phyloP scores from a whole-genome alignment of 2,113 vertebrate genomes.

The Motacilla alba region DNA sequence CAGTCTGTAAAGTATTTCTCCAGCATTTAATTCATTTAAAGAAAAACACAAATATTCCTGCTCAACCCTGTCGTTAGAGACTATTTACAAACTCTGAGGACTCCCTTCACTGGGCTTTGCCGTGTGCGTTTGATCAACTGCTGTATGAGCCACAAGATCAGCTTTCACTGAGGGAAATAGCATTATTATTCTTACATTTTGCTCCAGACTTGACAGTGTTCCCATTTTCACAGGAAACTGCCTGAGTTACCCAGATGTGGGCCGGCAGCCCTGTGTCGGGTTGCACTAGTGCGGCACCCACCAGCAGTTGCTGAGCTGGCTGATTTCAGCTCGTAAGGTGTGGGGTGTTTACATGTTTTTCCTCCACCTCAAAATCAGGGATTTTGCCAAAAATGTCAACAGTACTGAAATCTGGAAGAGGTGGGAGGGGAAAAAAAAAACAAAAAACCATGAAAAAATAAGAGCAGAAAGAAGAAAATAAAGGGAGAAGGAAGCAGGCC shows the following conservation, averaged over 20 bases:
- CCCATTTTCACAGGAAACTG: slow-evolving; percentile 61
- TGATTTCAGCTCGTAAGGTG: neutral
- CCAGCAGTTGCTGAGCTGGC: slow-evolving; percentile 41
- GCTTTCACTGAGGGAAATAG: slow-evolving; percentile 47
- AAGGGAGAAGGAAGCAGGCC: neutral
- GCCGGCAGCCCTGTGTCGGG: slow-evolving; percentile 2
- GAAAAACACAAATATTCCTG: neutral
- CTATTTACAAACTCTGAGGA: slow-evolving; percentile 29
- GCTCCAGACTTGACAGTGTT: slow-evolving; percentile 57
- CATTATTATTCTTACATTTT: slow-evolving; percentile 51
- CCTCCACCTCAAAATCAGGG: neutral
- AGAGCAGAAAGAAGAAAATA: neutral
- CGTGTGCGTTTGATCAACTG: slow-evolving; percentile 21
- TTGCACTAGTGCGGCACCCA: neutral
- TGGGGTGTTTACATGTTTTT: slow-evolving; percentile 9
- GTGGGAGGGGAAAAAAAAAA: neutral
- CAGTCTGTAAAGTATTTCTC: neutral
- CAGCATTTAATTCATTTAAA: neutral
- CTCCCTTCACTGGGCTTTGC: neutral
- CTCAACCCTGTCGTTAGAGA: neutral
- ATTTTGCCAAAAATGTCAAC: neutral
- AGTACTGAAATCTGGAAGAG: neutral
- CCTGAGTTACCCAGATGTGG: slow-evolving; percentile 56
- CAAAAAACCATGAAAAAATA: neutral
- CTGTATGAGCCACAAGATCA: slow-evolving; percentile 23